Evolutionary conservation across 1,140 invertebrate genomes (phyloP).

Genomic region (Drosophila arawakana): DNA sequence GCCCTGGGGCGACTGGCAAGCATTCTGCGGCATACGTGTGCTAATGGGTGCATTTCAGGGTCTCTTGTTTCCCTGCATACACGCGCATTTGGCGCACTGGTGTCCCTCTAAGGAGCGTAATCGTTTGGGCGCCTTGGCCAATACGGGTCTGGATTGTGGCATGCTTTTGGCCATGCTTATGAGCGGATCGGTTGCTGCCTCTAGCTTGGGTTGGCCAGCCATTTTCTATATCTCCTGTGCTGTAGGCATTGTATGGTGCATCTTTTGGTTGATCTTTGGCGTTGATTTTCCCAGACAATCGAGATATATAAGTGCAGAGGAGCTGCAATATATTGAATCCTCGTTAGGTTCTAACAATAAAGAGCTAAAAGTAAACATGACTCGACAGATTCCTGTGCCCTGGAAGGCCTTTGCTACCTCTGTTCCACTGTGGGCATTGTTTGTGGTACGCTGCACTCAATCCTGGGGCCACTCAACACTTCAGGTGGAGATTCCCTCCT

Average conservation of each 20-base stretch:
- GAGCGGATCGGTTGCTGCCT: constrained; percentile 88
- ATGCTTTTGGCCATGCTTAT: constrained; percentile 89
- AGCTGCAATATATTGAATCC: constrained; percentile 87
- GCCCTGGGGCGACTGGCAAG: constrained; percentile 86
- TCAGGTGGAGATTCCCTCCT: constrained; percentile 95
- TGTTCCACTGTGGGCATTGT: constrained; percentile 92
- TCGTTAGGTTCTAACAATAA: constrained; percentile 58
- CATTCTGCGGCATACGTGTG: constrained; percentile 87
- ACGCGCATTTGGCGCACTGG: constrained; percentile 93
- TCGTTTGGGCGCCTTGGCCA: constrained; percentile 86
- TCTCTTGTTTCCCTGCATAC: constrained; percentile 91
- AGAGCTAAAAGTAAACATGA: constrained; percentile 23
- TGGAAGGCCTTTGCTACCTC: constrained; percentile 92
- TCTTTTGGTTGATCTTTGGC: constrained; percentile 88
- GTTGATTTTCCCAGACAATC: constrained; percentile 88
- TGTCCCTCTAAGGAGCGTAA: constrained; percentile 87
- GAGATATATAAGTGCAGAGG: constrained; percentile 86
- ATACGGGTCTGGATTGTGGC: constrained; percentile 89
- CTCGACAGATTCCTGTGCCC: constrained; percentile 85
- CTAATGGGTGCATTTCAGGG: constrained; percentile 92
- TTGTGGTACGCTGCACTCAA: constrained; percentile 93
- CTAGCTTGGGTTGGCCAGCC: constrained; percentile 89
- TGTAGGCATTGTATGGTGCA: constrained; percentile 87
- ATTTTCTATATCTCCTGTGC: constrained; percentile 92
- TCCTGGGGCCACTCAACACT: constrained; percentile 98